Evolutionary conservation across 2,797 vertebrate species (phyloP).

Genomic region (Microchirus variegatus): DNA sequence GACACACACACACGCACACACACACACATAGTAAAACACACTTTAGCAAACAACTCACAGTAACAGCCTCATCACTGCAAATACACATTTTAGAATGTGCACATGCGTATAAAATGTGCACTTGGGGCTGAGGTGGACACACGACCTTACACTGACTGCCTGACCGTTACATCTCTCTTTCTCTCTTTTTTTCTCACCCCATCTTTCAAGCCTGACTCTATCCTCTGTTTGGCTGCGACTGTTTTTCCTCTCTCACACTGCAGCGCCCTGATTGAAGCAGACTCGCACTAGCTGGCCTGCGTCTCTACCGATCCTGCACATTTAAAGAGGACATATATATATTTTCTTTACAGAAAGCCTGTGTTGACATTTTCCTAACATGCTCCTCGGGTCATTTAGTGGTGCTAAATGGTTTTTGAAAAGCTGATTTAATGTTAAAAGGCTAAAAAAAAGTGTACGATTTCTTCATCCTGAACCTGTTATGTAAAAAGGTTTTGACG

Average conservation of each 20-base stretch:
- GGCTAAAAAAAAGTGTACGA: constrained; percentile 28
- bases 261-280: constrained; percentile 40
- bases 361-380: constrained; percentile 23
- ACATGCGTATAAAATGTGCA: neutral
- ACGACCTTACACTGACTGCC: neutral
- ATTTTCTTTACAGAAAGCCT: constrained; percentile 6
- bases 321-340: constrained; percentile 3
- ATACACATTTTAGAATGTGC: neutral
- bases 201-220: constrained; percentile 59
- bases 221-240: constrained; percentile 50
- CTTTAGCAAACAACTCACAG: constrained; percentile 7
- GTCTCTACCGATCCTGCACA: neutral
- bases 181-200: constrained; percentile 29
- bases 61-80: neutral
- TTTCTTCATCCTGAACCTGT: constrained; percentile 19
- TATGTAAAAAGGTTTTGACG: constrained; percentile 38
- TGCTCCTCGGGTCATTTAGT: constrained; percentile 5
- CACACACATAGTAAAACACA: constrained; percentile 10
- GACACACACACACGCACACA: constrained; percentile 33
- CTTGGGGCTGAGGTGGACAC: neutral
- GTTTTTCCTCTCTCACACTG: constrained; percentile 25
- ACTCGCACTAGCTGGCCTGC: constrained; percentile 2
- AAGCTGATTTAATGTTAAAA: constrained; percentile 28
- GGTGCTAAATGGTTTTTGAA: constrained; percentile 55
- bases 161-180: neutral